Base-by-base conservation (phyloP, 2,888 invertebrate genomes). In the Himalopsyche tibetana region DNA sequence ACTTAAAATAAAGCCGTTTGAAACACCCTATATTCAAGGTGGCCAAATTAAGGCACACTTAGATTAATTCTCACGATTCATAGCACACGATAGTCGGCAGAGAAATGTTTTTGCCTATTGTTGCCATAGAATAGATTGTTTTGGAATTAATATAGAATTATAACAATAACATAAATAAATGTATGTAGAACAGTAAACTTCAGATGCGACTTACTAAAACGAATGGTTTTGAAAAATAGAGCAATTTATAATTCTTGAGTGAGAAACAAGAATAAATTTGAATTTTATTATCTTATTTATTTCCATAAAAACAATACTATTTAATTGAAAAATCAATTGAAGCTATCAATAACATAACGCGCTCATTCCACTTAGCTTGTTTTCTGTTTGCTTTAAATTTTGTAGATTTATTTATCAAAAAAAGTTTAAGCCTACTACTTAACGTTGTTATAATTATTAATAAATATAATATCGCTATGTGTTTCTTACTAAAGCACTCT, bases 31-130 rank as follows among this genome's bases (percentile, higher is more conserved):
- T 38, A 74, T 19, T 74, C 15, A 36, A 36, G 74, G 74, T 74
- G 74, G 74, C 74, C 74, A 36, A 74, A 74, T 74, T 74, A 74
- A 28, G 38, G 74, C 74, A 36, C 36, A 74, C 74, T 74, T 74
- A 74, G 38, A 74, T 74, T 74, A 74, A 74, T 36, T 74, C 74
- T 74, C 74, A 74, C 74, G 74, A 74, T 74, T 36, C 74, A 74
- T 74, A 74, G 74, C 74, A 74, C 74, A 74, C 74, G 74, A 74
- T 74, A 74, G 36, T 74, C 74, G 12, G 74, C 36, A 36, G 74
- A 36, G 74, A 74, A 74, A 74, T 74, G 36, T 74, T 74, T 74
- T 36, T 2, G 28, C 12, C 38, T 36, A 74, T 36, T 74, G 74
- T 74, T 36, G 74, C 74, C 36, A 11, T 15, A 74, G 74, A 74